Evolutionary conservation across 2,113 vertebrate species (phyloP).

Genomic region (Rhabdornis inornatus): DNA sequence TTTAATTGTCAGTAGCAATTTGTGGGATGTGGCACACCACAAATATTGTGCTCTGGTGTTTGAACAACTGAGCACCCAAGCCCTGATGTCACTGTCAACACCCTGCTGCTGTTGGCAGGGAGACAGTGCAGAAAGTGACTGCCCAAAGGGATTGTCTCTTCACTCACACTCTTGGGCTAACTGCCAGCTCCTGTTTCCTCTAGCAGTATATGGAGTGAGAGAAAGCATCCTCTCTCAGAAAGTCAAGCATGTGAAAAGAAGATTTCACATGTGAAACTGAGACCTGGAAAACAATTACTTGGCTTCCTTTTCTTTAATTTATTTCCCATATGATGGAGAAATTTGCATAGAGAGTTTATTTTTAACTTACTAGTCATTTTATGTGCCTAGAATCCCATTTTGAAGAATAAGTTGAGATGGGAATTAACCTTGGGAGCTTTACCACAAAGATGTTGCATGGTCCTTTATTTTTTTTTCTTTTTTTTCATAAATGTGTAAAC

Average conservation of each 20-base stretch:
- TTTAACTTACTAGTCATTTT: neutral
- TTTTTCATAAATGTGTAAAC: neutral
- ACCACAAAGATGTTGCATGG: neutral
- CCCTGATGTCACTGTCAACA: neutral
- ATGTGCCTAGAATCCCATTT: neutral
- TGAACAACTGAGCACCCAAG: neutral
- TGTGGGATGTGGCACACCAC: neutral
- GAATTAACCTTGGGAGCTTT: neutral
- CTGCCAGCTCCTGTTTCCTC: conserved; percentile 24
- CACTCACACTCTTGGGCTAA: neutral
- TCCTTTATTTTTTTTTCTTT: neutral
- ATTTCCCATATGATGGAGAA: conserved; percentile 31
- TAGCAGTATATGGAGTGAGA: neutral
- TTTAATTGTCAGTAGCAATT: neutral
- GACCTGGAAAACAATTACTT: conserved; percentile 42
- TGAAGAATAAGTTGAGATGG: neutral
- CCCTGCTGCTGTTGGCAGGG: neutral
- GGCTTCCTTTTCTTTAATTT: conserved; percentile 14
- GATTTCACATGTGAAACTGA: conserved; percentile 48
- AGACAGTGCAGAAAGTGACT: neutral
- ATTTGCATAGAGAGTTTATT: conserved; percentile 11
- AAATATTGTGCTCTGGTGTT: neutral
- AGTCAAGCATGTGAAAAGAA: conserved; percentile 41
- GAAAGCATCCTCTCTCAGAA: neutral
- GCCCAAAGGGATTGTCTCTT: neutral